Evolutionary conservation across 2,113 vertebrate species (phyloP).

Genomic region (Tupaia chinensis): DNA sequence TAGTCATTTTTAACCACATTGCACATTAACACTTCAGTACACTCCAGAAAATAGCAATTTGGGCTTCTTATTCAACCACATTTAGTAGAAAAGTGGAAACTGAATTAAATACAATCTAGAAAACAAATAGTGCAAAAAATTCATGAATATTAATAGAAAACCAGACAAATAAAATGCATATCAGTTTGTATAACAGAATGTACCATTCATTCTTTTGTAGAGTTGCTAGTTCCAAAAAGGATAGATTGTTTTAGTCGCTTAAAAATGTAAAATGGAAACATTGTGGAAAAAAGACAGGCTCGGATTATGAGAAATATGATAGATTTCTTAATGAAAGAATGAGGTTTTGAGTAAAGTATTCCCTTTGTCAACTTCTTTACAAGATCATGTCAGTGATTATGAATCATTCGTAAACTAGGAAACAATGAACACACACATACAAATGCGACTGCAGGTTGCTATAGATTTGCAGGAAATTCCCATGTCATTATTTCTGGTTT

Average conservation of each 20-base stretch:
- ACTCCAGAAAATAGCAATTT: slow-evolving; percentile 71
- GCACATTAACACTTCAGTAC: slow-evolving; percentile 75
- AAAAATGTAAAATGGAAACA: slow-evolving; percentile 68
- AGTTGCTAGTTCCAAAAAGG: slow-evolving; percentile 76
- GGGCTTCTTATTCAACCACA: slow-evolving; percentile 68
- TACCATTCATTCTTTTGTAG: slow-evolving; percentile 56
- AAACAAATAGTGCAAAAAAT: slow-evolving; percentile 78
- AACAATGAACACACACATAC: slow-evolving; percentile 50
- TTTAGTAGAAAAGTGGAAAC: slow-evolving; percentile 71
- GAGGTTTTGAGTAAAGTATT: slow-evolving; percentile 53
- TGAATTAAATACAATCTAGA: slow-evolving; percentile 74
- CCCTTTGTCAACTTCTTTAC: slow-evolving; percentile 67
- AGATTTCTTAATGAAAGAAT: slow-evolving; percentile 71
- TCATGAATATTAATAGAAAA: slow-evolving; percentile 80
- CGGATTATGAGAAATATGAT: slow-evolving; percentile 51
- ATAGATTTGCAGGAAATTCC: slow-evolving; percentile 30
- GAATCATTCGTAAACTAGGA: slow-evolving; percentile 60
- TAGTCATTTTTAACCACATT: slow-evolving; percentile 74
- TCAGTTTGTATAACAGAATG: slow-evolving; percentile 65
- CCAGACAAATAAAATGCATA: slow-evolving; percentile 76
- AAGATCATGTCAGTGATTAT: slow-evolving; percentile 60
- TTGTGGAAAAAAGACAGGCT: slow-evolving; percentile 48
- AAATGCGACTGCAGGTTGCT: slow-evolving; percentile 33
- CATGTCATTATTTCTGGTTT: slow-evolving; percentile 65
- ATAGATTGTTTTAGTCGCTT: slow-evolving; percentile 76